Base-by-base conservation (phyloP, 2,888 invertebrate species). In the Drosophila leonis region DNA sequence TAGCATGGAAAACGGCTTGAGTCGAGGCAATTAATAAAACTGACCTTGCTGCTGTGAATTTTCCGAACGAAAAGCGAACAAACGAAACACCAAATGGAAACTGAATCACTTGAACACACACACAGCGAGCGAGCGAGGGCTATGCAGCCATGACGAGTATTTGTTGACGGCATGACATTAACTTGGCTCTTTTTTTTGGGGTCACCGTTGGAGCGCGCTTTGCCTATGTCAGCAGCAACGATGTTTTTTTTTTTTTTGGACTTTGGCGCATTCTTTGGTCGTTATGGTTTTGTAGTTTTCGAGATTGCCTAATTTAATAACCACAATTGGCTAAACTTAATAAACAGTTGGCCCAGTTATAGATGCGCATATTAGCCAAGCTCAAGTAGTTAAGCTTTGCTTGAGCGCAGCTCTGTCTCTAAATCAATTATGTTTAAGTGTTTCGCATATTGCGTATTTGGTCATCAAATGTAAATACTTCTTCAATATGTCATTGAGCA, bases 81-180 rank as follows among this genome's bases (percentile, higher is more conserved):
- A 44, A 44, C 67, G 55, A 48, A 69, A 27, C 57, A 27, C 15
- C 33, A 68, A 68, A 71, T 57, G 65, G 64, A 73, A 80, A 77
- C 61, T 62, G 59, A 79, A 48, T 65, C 81, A 71, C 59, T 64
- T 57, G 75, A 81, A 41, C 15, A 59, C 20, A 20, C 2, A 44
- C 6, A 24, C 13, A 8, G 13, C 2, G 2, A 51, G 27, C 41
- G 27, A 27, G 35, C 20, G 42, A 61, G 72, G 77, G 73, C 88
- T 84, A 84, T 88, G 89, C 82, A 87, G 88, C 86, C 86, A 88
- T 87, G 90, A 87, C 90, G 86, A 81, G 75, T 83, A 90, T 85
- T 76, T 72, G 89, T 88, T 75, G 81, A 88, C 85, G 82, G 78
- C 77, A 83, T 88, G 88, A 84, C 81, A 87, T 85, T 88, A 90